phyloP scores from a whole-genome alignment of 2,888 invertebrate species.

The Fissipunctia ypsillon region DNA sequence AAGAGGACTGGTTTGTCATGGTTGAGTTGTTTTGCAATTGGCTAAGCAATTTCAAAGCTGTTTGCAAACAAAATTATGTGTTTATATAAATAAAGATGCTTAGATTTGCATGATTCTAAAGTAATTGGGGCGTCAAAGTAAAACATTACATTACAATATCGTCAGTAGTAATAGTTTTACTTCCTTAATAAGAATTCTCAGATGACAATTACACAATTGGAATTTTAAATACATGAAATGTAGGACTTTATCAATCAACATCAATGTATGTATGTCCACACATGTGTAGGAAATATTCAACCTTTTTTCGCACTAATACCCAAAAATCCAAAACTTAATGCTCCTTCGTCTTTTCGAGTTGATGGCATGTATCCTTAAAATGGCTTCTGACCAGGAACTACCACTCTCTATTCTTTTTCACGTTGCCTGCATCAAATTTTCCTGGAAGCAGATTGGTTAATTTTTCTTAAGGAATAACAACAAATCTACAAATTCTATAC shows the following conservation, averaged over 20 bases:
- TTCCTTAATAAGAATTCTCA: conserved; percentile 12
- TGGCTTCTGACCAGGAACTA: background rate
- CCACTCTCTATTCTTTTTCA: background rate
- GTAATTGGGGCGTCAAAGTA: conserved; percentile 9
- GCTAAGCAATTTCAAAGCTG: background rate
- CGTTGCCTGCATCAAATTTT: no score
- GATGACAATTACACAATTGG: background rate
- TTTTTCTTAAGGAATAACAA: background rate
- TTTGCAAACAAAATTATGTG: conserved; percentile 16
- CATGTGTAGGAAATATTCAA: background rate
- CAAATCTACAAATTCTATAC: no score
- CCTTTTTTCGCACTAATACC: no score
- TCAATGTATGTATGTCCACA: background rate
- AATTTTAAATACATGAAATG: background rate
- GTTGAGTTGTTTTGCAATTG: conserved; percentile 25
- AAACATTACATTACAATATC: conserved; percentile 3
- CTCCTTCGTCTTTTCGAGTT: no score
- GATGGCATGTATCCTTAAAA: background rate
- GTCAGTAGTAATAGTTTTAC: conserved; percentile 24
- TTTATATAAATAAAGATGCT: conserved; percentile 8
- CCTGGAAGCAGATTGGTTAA: background rate
- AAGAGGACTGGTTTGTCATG: conserved; percentile 18
- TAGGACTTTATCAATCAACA: background rate
- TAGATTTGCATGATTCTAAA: background rate
- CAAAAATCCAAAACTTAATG: no score